Base-by-base conservation (phyloP, 2,888 invertebrate species). In the Harpagoxenus sublaevis region DNA sequence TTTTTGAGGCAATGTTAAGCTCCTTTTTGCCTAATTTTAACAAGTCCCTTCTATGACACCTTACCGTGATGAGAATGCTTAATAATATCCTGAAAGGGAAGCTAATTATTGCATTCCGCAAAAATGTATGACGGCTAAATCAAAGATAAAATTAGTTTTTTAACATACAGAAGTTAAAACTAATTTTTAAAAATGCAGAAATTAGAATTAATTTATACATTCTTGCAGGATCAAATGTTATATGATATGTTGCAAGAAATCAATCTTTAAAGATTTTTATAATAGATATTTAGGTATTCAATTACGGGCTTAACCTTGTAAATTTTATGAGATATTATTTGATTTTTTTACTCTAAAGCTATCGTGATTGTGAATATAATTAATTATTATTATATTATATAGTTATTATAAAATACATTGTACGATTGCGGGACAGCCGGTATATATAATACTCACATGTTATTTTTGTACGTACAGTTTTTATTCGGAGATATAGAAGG, bases 401-500 rank as follows among this genome's bases (percentile, higher is more conserved):
- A 65, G 3, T 0, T 23, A 23, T 42, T 45, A 48, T 31, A 28
- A 42, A 28, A 45, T 45, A 68, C 2, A 18, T 66, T 45, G 6
- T 31, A 18, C 18, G 42, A 45, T 45, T 45, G 45, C 18, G 10
- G 31, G 66, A 48, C 9, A n/a, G 10, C 8, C 8, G 18, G 4
- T 66, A 35, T 62, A 35, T 62, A 3, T 45, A 48, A 68, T 8
- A 68, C 28, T 3, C 28, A 68, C 31, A 31, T 31, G 10, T 18
- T 68, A 31, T 60, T 71, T 45, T 60, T 45, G 55, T 73, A 71
- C 73, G 31, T 79, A 71, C 2, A 62, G 8, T 51, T 89, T 90
- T 92, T 92, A 92, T 92, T 92, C 84, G 86, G 88, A 92, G 91
- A 91, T 88, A 90, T 62, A 89, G 85, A 89, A 90, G 83, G 84